These are phyloP conservation scores for Orthosia gracilis DNA, from an alignment of 2,888 invertebrate genomes.

Conservation along the genomic window DNA sequence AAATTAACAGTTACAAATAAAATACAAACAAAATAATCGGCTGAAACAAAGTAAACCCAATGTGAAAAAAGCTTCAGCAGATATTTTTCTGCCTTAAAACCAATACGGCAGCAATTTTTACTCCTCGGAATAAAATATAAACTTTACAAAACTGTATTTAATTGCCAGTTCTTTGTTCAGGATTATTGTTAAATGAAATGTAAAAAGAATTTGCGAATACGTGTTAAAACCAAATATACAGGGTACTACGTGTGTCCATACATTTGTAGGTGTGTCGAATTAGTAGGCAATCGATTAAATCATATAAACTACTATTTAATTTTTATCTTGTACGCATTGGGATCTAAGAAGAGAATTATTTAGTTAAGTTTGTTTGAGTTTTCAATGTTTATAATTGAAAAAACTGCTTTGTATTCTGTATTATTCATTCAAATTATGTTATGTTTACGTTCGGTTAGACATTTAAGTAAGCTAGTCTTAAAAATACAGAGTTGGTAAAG, in stretches of 20 bases:
- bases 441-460: no score
- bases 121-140: constrained; percentile 8
- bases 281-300: constrained; percentile 11
- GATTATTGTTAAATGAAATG: constrained; percentile 14
- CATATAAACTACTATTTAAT: not conserved
- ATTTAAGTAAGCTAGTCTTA: no score
- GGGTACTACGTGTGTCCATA: no score
- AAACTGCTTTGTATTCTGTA: no score
- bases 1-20: not conserved
- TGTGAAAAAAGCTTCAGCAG: not conserved
- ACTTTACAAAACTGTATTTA: constrained; percentile 10
- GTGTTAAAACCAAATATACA: not conserved
- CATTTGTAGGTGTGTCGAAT: no score
- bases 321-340: not conserved
- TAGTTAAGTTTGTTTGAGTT: no score
- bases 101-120: not conserved
- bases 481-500: not conserved
- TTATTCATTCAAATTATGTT: no score
- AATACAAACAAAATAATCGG: no score
- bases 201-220: constrained; percentile 13
- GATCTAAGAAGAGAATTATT: not conserved
- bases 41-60: not conserved
- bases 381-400: no score
- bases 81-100: not conserved
- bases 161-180: constrained; percentile 5